Base-by-base conservation (phyloP, 2,797 vertebrate species). In the Phylloscopus collybita region DNA sequence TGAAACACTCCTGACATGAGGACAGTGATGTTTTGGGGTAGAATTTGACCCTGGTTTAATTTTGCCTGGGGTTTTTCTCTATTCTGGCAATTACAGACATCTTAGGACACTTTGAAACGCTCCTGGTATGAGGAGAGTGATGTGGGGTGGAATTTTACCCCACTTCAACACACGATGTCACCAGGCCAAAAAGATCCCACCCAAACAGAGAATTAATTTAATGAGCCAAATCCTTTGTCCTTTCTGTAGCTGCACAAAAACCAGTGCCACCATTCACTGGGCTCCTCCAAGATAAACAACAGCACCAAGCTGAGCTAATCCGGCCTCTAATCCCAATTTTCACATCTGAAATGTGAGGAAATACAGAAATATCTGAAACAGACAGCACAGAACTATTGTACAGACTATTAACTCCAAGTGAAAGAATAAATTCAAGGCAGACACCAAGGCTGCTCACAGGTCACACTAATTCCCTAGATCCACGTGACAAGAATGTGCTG, bases 181-280 rank as follows among this genome's bases (percentile, higher is more conserved):
- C 57, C n/a, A 13, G 1, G 4, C 25, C 74, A 53, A 38, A 23
- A 19, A n/a, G 25, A 85, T 67, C 56, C 53, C 79, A 80, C 57
- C 64, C 74, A 36, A 70, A 26, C 0, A 30, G 0, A 0, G 7
- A 21, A 32, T n/a, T 14, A 40, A 51, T 4, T 13, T 16, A 16
- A 60, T 0, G 5, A 91, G 57, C 38, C 65, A 47, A 87, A 61
- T 7, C 15, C 38, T 71, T 32, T 14, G 49, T 7, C 40, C 1
- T 69, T 23, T 40, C 1, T 6, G 50, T 9, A 34, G 53, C 88
- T 64, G 38, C 57, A 44, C 4, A 45, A 65, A 67, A 4, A 18
- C 6, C 36, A 22, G 84, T 40, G 64, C 34, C 84, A 76, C 88
- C 76, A 76, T 2, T 78, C 49, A 4, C 42, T 3, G 57, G 17